phyloP scores from a whole-genome alignment of 2,797 vertebrate genomes.

The Onychomys leucogaster region DNA sequence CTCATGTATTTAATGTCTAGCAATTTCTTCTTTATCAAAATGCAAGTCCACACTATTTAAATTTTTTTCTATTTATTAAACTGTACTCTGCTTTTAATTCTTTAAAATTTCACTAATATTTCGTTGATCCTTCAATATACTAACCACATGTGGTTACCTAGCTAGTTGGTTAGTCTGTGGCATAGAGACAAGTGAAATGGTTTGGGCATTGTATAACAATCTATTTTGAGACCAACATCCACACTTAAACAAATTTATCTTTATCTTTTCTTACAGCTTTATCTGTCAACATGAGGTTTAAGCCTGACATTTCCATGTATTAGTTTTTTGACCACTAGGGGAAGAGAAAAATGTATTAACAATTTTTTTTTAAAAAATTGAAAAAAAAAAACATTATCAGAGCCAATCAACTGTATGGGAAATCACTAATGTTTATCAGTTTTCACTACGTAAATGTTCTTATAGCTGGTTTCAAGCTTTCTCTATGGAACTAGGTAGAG shows the following conservation, averaged over 20 bases:
- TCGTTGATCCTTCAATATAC: not conserved
- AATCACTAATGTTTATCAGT: not conserved
- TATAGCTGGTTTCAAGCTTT: not conserved
- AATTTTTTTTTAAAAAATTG: not conserved
- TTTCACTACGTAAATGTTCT: not conserved
- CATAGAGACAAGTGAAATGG: not conserved
- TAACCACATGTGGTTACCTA: not conserved
- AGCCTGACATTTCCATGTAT: not conserved
- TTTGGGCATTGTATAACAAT: not conserved
- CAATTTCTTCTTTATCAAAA: not conserved
- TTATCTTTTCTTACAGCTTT: not conserved
- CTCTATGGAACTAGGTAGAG: not conserved
- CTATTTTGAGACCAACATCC: not conserved
- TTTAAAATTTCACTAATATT: not conserved
- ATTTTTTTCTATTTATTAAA: not conserved
- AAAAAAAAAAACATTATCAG: not conserved
- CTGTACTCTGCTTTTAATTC: not conserved
- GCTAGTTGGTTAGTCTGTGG: not conserved
- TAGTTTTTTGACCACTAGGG: not conserved
- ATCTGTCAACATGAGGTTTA: not conserved
- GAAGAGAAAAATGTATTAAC: not conserved
- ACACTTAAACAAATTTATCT: not conserved
- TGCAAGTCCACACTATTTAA: not conserved
- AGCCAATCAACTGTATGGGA: fast-evolving
- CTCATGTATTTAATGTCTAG: not conserved